A percentile compares a stretch with the other conserved stretches of the same genome.
phyloP scores from a whole-genome alignment of 2,797 vertebrate genomes.

The Sciaenops ocellatus region DNA sequence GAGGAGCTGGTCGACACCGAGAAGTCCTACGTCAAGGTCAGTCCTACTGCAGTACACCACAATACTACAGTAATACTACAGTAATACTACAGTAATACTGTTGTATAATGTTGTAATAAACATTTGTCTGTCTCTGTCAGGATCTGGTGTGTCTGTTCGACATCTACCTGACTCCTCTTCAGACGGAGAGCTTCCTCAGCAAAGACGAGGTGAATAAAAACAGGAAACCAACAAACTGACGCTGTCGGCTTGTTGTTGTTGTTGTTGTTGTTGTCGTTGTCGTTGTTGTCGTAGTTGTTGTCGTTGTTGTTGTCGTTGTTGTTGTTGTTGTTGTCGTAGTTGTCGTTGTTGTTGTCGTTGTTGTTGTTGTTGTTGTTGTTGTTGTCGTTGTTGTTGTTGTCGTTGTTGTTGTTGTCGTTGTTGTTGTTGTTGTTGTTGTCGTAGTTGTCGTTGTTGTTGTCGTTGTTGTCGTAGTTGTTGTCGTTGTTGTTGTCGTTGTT shows the following conservation, averaged over 20 bases:
- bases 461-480: too few species aligned
- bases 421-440: not conserved
- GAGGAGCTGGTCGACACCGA: constrained; percentile 96
- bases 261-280: not conserved
- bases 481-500: not conserved
- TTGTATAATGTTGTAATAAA: too few species aligned
- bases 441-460: too few species aligned
- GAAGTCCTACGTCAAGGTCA: constrained; percentile 96
- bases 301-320: not conserved
- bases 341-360: too few species aligned
- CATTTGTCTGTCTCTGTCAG: constrained; percentile 68
- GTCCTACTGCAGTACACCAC: not conserved
- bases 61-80: not conserved
- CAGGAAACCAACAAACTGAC: rapidly evolving
- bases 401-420: not conserved
- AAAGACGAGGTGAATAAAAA: constrained; percentile 89
- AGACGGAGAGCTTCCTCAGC: constrained; percentile 93
- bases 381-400: not conserved
- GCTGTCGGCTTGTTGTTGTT: not conserved
- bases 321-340: too few species aligned
- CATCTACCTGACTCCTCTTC: constrained; percentile 94
- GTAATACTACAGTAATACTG: not conserved
- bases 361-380: not conserved
- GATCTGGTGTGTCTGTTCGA: constrained; percentile 93
- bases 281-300: too few species aligned